Evolutionary conservation across 2,888 invertebrate species (phyloP).

Genomic region (Dolomedes plantarius): DNA sequence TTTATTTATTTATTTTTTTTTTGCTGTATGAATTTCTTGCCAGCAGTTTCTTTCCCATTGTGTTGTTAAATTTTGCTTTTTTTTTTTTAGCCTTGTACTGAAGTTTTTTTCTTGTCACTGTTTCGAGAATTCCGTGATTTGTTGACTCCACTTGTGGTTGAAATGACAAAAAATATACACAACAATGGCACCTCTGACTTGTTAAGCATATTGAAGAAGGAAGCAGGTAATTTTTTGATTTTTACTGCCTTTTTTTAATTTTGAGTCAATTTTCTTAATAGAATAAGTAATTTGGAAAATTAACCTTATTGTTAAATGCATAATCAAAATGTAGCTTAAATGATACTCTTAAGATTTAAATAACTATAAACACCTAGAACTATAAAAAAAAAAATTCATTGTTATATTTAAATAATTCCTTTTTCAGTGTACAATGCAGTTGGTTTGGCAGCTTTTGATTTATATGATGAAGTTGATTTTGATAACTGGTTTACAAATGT

Average conservation of each 20-base stretch:
- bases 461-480: constrained; percentile 95
- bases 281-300: no score
- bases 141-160: constrained; percentile 84
- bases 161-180: constrained; percentile 83
- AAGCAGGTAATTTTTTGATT: constrained; percentile 82
- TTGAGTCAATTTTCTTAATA: no score
- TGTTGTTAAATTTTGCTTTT: no score
- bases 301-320: no score
- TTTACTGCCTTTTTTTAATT: constrained; percentile 3
- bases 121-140: constrained; percentile 87
- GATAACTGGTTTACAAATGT: constrained; percentile 93
- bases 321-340: no score
- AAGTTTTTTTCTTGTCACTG: constrained; percentile 88
- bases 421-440: constrained; percentile 88
- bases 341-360: no score
- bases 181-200: constrained; percentile 85
- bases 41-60: no score
- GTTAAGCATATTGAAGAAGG: constrained; percentile 88
- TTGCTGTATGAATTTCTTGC: no score
- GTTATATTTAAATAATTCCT: constrained; percentile 9
- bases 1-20: no score
- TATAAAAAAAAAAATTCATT: no score
- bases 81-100: constrained; percentile 88
- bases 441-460: constrained; percentile 89
- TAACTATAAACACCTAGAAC: no score